Evolutionary conservation across 1,140 invertebrate species (phyloP).

Genomic region (Lasaia peninsularis): DNA sequence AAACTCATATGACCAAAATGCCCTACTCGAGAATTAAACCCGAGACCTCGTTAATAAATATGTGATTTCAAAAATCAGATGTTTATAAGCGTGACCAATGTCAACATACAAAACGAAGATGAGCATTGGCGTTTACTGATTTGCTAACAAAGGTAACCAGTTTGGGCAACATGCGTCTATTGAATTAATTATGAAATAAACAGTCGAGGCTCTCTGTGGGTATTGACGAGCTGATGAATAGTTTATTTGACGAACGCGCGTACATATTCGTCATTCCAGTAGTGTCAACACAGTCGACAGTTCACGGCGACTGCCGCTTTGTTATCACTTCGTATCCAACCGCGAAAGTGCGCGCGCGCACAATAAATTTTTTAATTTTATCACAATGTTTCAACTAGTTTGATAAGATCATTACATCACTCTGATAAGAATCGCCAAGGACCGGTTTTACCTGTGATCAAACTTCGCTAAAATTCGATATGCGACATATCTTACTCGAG

Average conservation of each 20-base stretch:
- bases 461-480: constrained; percentile 39
- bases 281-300: constrained; percentile 22
- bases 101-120: constrained; percentile 15
- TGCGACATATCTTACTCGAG: constrained; percentile 39
- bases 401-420: constrained; percentile 74
- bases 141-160: constrained; percentile 28
- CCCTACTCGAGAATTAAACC: no score
- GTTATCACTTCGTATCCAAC: constrained; percentile 51
- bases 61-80: no score
- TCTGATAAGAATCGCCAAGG: constrained; percentile 64
- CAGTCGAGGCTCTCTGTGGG: constrained; percentile 19
- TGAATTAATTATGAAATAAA: constrained; percentile 57
- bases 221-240: constrained; percentile 1
- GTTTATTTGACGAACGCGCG: constrained; percentile 7
- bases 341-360: constrained; percentile 58
- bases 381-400: constrained; percentile 53
- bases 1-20: no score
- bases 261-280: not conserved
- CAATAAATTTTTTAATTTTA: constrained; percentile 52
- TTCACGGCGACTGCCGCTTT: constrained; percentile 41
- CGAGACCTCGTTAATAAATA: no score
- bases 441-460: constrained; percentile 40
- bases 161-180: constrained; percentile 47
- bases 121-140: constrained; percentile 19
- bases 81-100: no score